Base-by-base conservation (phyloP, 2,797 vertebrate species). In the Argya squamiceps region DNA sequence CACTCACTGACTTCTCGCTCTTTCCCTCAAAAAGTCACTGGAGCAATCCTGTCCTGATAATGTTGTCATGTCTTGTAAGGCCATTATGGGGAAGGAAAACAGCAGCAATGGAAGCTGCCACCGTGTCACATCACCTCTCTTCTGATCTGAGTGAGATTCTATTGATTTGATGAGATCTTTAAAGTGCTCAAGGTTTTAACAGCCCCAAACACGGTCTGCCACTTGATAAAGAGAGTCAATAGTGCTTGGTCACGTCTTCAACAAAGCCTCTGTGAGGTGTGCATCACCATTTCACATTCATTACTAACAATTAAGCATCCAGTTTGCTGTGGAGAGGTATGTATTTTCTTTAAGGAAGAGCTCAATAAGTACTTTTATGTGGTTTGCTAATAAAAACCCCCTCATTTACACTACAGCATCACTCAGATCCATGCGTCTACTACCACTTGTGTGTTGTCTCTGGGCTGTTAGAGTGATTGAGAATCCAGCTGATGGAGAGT, bases 1-100 rank as follows among this genome's bases (percentile, higher is more conserved):
- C 63, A 64, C 76, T 64, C 63, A 64, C 74, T 62, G 88, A 87
- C 84, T 86, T 94, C 82, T 88, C 70, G 81, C 68, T 67, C 62
- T 85, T 70, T 49, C 55, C 67, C 53, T 88, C 93, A 90, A 64
- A 96, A 92, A 95, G 83, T 92, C 77, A 94, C 68, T 91, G 79
- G 62, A 79, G 75, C 46, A 19, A 92, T 34, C 74, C 53, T 82
- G 62, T 43, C 71, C 92, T 80, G 78, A 20, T 62, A 29, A 47
- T 52, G 83, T 20, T 88, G 68, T 56, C 60, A 16, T 63, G 79
- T 43, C 58, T 41, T 74, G 17, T 10, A 79, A 78, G 70, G 63
- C 78, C 77, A 12, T 93, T 83, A 39, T 26, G 37, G 88, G 56
- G 52, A 64, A 87, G 34, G 52, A 65, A 93, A 75, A 74, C 11